phyloP scores from a whole-genome alignment of 1,140 invertebrate genomes.

The Zaprionus inermis region DNA sequence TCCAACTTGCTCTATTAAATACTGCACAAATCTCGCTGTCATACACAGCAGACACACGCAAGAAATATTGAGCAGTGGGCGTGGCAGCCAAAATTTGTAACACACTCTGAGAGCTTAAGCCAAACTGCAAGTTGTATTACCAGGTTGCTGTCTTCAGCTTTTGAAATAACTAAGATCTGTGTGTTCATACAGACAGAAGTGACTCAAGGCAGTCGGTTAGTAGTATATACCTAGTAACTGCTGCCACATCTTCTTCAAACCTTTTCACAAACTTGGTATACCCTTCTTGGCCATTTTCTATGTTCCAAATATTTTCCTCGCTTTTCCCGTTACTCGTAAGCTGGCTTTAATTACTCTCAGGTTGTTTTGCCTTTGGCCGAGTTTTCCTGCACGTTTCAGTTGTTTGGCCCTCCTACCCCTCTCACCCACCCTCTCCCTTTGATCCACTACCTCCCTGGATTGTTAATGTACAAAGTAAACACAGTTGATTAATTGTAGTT shows the following conservation, averaged over 20 bases:
- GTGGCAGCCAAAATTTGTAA: no score
- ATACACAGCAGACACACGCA: no score
- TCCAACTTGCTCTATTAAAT: no score
- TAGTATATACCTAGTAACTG: background rate
- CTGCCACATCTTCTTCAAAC: no score
- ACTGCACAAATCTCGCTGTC: no score
- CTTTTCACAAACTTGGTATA: no score
- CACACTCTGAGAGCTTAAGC: no score
- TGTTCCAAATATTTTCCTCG: background rate
- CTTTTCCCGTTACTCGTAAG: background rate
- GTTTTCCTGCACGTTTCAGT: no score
- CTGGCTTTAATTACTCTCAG: constrained; percentile 26
- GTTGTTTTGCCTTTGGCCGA: constrained; percentile 8
- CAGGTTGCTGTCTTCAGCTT: background rate
- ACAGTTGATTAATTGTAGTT: constrained; percentile 68
- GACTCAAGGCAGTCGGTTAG: no score
- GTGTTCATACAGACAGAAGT: background rate
- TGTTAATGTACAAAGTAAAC: constrained; percentile 13
- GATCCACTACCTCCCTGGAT: background rate
- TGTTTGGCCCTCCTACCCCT: background rate
- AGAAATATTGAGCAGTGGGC: no score
- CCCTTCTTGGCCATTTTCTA: no score
- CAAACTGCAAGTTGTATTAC: no score
- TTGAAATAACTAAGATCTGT: background rate
- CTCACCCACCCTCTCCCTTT: background rate